Evolutionary conservation across 2,888 invertebrate species (phyloP).

Genomic region (Drosophila austrosaltans): DNA sequence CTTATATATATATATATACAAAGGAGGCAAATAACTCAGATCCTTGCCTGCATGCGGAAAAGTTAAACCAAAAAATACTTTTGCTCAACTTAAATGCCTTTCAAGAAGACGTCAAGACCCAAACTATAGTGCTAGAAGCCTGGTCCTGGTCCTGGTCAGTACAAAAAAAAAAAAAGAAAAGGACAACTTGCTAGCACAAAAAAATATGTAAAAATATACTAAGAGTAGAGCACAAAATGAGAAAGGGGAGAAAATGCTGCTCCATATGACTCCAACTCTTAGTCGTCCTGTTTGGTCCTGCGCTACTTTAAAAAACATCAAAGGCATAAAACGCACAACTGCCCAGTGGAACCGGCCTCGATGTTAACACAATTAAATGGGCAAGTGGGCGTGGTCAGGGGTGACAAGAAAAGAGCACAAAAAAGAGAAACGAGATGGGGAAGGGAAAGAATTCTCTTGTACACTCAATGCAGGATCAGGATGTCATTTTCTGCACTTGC

Average conservation of each 20-base stretch:
- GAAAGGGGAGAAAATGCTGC: slow-evolving; percentile 9
- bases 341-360: slow-evolving; percentile 35
- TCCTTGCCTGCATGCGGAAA: slow-evolving; percentile 47
- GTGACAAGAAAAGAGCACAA: slow-evolving; percentile 3
- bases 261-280: neutral
- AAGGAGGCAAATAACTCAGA: slow-evolving; percentile 16
- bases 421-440: neutral
- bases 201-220: slow-evolving; percentile 50
- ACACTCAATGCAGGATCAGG: slow-evolving; percentile 56
- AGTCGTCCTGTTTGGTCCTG: neutral
- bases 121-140: neutral
- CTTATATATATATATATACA: neutral
- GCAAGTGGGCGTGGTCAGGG: slow-evolving; percentile 17
- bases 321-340: slow-evolving; percentile 14
- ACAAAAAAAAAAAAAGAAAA: slow-evolving; percentile 20
- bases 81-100: slow-evolving; percentile 59
- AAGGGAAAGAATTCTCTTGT: neutral
- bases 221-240: slow-evolving; percentile 3
- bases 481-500: slow-evolving; percentile 69
- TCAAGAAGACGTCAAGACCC: slow-evolving; percentile 13
- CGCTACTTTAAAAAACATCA: neutral
- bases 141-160: neutral
- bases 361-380: slow-evolving; percentile 71
- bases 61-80: slow-evolving; percentile 36
- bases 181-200: slow-evolving; percentile 38